Percentiles rank a stretch among this genome's conserved stretches.
Evolutionary conservation across 2,113 vertebrate genomes (phyloP).

Genomic region (Poeciliopsis turrubarensis): DNA sequence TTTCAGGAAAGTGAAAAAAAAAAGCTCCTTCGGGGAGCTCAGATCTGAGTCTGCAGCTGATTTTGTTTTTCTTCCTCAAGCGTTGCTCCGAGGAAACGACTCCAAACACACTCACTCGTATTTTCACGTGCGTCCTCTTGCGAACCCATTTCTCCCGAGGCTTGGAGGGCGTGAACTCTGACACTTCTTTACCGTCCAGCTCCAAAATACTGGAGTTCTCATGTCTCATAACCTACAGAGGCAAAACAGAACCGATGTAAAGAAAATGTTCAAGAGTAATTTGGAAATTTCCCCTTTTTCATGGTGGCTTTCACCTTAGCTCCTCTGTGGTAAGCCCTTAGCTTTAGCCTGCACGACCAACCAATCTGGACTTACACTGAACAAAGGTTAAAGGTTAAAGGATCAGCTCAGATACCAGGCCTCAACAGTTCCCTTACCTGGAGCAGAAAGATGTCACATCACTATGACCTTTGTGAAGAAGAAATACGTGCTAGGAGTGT

Average conservation of each 20-base stretch:
- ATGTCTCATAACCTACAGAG: constrained; percentile 89
- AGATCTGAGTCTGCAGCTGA: not conserved
- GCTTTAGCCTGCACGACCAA: too few relatives aligned
- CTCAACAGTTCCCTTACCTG: too few relatives aligned
- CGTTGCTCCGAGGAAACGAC: not conserved
- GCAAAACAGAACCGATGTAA: not conserved
- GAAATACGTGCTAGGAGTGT: too few relatives aligned
- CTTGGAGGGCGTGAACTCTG: constrained; percentile 86
- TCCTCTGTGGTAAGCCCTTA: too few relatives aligned
- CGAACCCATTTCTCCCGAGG: constrained; percentile 96
- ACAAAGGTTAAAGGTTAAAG: too few relatives aligned
- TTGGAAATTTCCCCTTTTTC: not conserved
- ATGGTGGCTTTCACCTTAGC: too few relatives aligned
- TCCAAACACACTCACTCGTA: constrained; percentile 81
- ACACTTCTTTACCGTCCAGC: constrained; percentile 84
- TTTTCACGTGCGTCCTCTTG: constrained; percentile 95
- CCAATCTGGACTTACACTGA: too few relatives aligned
- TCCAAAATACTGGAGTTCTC: constrained; percentile 89
- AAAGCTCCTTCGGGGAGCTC: not conserved
- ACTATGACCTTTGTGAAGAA: too few relatives aligned
- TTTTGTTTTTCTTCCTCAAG: not conserved
- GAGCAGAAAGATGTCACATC: too few relatives aligned
- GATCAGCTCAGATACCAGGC: too few relatives aligned
- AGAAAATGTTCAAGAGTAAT: not conserved
- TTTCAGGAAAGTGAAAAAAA: too few relatives aligned